Conservation (phyloP, 2,113 vertebrate genomes). For the Synodontis membranacea region DNA sequence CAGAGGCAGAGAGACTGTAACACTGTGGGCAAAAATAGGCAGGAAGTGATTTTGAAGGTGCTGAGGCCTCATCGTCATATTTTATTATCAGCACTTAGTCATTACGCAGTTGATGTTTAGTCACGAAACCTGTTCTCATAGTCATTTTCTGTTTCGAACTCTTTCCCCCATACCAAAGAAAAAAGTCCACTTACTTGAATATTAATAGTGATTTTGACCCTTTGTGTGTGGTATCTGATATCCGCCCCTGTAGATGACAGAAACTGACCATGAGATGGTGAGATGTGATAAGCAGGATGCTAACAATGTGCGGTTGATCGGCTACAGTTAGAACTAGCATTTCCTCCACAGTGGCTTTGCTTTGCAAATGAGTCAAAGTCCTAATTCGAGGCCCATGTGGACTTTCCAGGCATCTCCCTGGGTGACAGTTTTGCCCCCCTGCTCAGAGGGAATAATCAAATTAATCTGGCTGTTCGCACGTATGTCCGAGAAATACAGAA, state of each 20-base stretch:
- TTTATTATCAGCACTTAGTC: neutral
- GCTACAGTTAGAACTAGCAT: neutral
- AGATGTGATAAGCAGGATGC: constrained; percentile 15
- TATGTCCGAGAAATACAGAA: neutral
- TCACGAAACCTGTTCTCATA: too few relatives aligned
- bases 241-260: constrained; percentile 3
- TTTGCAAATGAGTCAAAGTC: constrained; percentile 47
- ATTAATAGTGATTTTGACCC: neutral
- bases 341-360: constrained; percentile 44
- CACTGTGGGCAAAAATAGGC: neutral
- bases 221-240: neutral
- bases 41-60: neutral
- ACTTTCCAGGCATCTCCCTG: constrained; percentile 1
- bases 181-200: neutral
- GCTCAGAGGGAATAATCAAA: constrained; percentile 6
- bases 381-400: constrained; percentile 6
- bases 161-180: neutral
- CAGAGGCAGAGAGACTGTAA: neutral
- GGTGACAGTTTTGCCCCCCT: neutral
- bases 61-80: neutral
- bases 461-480: neutral
- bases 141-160: neutral
- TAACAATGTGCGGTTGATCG: constrained; percentile 1
- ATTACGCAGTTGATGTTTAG: neutral
- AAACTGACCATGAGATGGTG: constrained; percentile 9